Evolutionary conservation across 2,797 vertebrate species (phyloP).

Genomic region (Danio tinwini): DNA sequence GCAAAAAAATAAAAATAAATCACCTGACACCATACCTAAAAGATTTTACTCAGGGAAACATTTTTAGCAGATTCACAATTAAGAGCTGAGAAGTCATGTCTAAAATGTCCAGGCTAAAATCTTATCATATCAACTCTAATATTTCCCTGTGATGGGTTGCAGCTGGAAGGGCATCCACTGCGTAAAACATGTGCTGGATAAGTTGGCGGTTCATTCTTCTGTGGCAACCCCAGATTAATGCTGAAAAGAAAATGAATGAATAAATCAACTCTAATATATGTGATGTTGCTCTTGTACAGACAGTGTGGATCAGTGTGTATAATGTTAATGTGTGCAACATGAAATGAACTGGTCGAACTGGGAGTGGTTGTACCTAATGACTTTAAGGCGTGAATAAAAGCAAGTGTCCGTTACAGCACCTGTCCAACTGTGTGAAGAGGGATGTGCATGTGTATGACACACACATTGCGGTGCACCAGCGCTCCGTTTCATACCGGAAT

Average conservation of each 20-base stretch:
- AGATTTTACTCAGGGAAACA: not conserved
- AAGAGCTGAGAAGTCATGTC: not conserved
- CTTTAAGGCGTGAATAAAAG: constrained; percentile 66
- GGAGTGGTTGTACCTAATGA: constrained; percentile 63
- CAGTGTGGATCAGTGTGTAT: constrained; percentile 56
- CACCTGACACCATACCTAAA: not conserved
- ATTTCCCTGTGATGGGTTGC: too few species aligned
- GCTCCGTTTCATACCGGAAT: constrained; percentile 95
- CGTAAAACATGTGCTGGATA: too few species aligned
- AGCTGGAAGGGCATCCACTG: too few species aligned
- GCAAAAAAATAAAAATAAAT: too few species aligned
- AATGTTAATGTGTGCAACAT: constrained; percentile 47
- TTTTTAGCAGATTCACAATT: not conserved
- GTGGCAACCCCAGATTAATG: too few species aligned
- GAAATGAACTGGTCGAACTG: constrained; percentile 61
- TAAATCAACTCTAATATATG: not conserved
- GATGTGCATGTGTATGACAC: constrained; percentile 82
- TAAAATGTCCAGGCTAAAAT: not conserved
- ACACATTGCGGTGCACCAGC: constrained; percentile 90
- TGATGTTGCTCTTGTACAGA: not conserved
- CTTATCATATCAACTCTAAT: too few species aligned
- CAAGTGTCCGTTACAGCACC: constrained; percentile 84
- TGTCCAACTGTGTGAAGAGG: constrained; percentile 74
- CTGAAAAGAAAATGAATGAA: too few species aligned
- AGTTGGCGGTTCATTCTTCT: too few species aligned